phyloP scores from a whole-genome alignment of 2,113 vertebrate genomes.

The Pteruthius melanotis region DNA sequence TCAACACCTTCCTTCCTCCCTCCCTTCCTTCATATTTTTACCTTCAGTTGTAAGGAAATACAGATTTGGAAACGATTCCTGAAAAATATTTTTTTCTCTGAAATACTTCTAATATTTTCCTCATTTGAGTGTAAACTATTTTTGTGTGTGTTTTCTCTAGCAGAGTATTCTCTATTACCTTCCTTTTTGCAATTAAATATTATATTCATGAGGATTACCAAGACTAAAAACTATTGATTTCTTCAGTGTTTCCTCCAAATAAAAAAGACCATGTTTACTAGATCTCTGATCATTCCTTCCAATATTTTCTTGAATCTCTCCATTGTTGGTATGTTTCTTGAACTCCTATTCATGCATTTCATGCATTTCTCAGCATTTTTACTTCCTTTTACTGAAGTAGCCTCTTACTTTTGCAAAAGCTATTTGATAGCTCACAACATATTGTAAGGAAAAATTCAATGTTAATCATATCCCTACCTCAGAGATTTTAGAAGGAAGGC shows the following conservation, averaged over 20 bases:
- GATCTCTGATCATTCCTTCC: neutral
- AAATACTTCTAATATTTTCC: neutral
- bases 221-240: neutral
- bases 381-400: neutral
- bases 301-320: neutral
- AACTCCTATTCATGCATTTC: neutral
- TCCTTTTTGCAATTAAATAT: neutral
- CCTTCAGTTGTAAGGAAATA: neutral
- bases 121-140: neutral
- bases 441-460: neutral
- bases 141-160: neutral
- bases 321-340: neutral
- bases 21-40: neutral
- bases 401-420: neutral
- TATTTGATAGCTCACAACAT: neutral
- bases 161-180: neutral
- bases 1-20: neutral
- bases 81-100: neutral
- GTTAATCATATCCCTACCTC: neutral
- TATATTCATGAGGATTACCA: neutral
- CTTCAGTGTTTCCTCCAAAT: neutral
- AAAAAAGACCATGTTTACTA: neutral
- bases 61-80: neutral
- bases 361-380: neutral
- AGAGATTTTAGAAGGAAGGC: neutral